Conservation (phyloP, 2,113 vertebrate species). For the Myrmecophaga tridactyla region DNA sequence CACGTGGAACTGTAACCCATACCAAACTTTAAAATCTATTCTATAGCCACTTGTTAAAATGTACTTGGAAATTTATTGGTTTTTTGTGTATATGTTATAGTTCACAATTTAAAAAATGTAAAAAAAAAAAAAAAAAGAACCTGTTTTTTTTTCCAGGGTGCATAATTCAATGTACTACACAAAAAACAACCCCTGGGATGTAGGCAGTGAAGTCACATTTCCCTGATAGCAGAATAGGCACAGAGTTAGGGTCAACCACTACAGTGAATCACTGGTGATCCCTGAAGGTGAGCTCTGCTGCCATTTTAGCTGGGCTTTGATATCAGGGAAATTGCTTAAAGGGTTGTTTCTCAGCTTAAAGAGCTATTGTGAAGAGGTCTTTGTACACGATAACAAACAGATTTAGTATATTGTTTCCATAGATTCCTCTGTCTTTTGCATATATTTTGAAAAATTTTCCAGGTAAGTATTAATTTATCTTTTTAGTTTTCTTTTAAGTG, state of each 20-base stretch:
- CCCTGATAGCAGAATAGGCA: background rate
- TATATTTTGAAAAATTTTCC: too few species aligned
- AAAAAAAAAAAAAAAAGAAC: too few species aligned
- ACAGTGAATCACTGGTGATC: background rate
- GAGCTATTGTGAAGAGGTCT: background rate
- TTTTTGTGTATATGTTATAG: too few species aligned
- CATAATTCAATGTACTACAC: too few species aligned
- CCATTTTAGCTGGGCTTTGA: background rate
- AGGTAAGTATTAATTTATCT: constrained; percentile 65
- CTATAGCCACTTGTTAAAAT: too few species aligned
- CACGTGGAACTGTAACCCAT: too few species aligned
- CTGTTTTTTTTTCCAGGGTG: too few species aligned
- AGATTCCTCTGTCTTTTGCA: background rate
- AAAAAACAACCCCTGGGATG: background rate
- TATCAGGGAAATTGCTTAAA: background rate
- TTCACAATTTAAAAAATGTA: too few species aligned
- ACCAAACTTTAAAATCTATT: too few species aligned
- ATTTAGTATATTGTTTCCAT: too few species aligned
- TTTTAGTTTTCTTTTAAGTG: too few species aligned
- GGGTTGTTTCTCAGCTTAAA: background rate
- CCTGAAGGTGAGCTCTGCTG: background rate
- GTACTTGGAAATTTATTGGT: too few species aligned
- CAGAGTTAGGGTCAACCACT: background rate
- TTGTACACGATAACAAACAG: background rate
- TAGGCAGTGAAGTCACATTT: background rate